Percentiles rank a stretch among this genome's conserved stretches.
phyloP scores from a whole-genome alignment of 2,888 invertebrate species.

The Nasonia oneida region DNA sequence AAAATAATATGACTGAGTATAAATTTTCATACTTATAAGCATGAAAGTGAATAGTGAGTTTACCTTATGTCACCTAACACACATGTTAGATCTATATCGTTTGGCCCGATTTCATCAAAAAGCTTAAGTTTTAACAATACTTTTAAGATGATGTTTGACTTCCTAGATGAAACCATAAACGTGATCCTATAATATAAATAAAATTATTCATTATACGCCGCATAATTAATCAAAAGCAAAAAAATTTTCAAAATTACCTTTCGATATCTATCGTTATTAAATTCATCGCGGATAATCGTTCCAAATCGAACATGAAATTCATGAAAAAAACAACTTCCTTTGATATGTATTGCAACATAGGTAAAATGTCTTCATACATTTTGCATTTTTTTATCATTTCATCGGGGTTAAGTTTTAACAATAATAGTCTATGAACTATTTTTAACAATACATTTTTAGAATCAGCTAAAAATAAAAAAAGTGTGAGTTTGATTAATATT shows the following conservation, averaged over 20 bases:
- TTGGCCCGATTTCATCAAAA: conserved; percentile 67
- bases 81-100: conserved; percentile 68
- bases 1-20: not conserved
- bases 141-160: conserved; percentile 69
- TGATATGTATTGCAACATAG: conserved; percentile 69
- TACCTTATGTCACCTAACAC: conserved; percentile 72
- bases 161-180: conserved; percentile 67
- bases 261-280: conserved; percentile 67
- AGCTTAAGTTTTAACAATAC: conserved; percentile 68
- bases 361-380: conserved; percentile 68
- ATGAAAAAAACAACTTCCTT: conserved; percentile 69
- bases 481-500: not conserved
- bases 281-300: conserved; percentile 65
- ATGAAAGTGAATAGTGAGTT: not conserved
- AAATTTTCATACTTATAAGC: not conserved
- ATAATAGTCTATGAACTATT: conserved; percentile 69
- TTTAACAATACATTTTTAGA: conserved; percentile 64
- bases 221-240: not conserved
- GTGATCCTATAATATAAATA: conserved; percentile 60
- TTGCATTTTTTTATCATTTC: conserved; percentile 62
- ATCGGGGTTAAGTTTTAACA: conserved; percentile 66
- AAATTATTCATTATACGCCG: not conserved
- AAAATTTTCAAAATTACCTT: conserved; percentile 65
- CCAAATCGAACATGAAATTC: conserved; percentile 72
- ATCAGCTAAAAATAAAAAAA: conserved; percentile 62